phyloP scores from a whole-genome alignment of 2,797 vertebrate genomes.

The Chloroceryle amazona region DNA sequence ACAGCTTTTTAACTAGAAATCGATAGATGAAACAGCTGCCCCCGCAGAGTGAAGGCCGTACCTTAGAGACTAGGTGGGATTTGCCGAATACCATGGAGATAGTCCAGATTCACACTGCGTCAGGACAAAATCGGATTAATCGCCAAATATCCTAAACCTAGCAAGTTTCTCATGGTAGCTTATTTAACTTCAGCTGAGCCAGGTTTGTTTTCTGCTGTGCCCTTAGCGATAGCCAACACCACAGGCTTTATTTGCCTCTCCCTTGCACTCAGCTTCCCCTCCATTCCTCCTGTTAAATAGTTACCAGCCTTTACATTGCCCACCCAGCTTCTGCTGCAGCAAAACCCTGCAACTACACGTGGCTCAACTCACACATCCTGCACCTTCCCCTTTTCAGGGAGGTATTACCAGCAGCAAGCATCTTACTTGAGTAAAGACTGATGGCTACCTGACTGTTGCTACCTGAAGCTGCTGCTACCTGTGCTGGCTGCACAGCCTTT shows the following conservation, averaged over 20 bases:
- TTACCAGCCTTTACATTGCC: too few species aligned
- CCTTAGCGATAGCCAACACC: neutral
- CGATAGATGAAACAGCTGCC: neutral
- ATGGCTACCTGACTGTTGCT: fast-evolving
- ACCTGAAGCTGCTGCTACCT: neutral
- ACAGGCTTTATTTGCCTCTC: neutral
- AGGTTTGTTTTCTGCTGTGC: neutral
- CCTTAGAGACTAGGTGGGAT: neutral
- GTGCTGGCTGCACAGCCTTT: neutral
- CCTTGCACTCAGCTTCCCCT: neutral
- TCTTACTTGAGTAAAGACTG: neutral
- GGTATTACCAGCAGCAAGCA: neutral
- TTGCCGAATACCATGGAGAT: neutral
- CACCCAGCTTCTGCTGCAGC: too few species aligned
- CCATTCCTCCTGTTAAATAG: too few species aligned
- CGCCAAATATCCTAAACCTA: neutral
- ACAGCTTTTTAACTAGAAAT: neutral
- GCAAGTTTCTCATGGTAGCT: neutral
- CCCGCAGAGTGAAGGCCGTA: neutral
- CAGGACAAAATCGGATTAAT: neutral
- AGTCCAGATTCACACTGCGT: neutral
- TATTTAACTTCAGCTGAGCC: neutral
- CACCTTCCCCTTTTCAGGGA: neutral
- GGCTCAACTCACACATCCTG: too few species aligned
- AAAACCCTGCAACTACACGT: too few species aligned